Percentiles rank a stretch among this genome's conserved stretches.
These are phyloP conservation scores for Percina caprodes DNA, from an alignment of 2,113 vertebrate genomes.

Conservation along the genomic window DNA sequence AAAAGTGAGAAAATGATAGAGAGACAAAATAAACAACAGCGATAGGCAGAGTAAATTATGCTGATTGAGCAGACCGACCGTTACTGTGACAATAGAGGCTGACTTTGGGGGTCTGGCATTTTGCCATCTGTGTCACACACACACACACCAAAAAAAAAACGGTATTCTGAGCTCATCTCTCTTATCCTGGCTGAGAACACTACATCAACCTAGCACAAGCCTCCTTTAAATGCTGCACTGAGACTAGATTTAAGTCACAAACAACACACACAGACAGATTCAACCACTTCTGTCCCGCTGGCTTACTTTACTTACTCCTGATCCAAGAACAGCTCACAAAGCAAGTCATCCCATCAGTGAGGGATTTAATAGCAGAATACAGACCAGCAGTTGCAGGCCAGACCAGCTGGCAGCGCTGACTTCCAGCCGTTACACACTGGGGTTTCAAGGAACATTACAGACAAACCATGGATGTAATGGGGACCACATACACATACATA, in stretches of 20 bases:
- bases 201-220: slow-evolving; percentile 43
- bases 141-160: slow-evolving; percentile 40
- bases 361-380: slow-evolving; percentile 66
- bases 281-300: slow-evolving; percentile 32
- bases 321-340: slow-evolving; percentile 66
- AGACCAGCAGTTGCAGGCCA: slow-evolving; percentile 59
- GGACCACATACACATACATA: neutral
- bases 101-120: slow-evolving; percentile 67
- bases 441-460: slow-evolving; percentile 58
- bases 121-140: slow-evolving; percentile 63
- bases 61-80: slow-evolving; percentile 75
- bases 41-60: slow-evolving; percentile 63
- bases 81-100: slow-evolving; percentile 73
- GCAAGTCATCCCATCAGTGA: slow-evolving; percentile 36
- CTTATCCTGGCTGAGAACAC: slow-evolving; percentile 53
- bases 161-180: slow-evolving; percentile 62
- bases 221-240: slow-evolving; percentile 62
- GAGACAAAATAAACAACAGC: slow-evolving; percentile 12
- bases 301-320: slow-evolving; percentile 52
- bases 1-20: slow-evolving; percentile 16
- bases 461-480: slow-evolving; percentile 55
- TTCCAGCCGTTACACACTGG: slow-evolving; percentile 50
- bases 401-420: slow-evolving; percentile 59
- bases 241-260: slow-evolving; percentile 58
- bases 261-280: slow-evolving; percentile 41